phyloP scores from a whole-genome alignment of 2,888 invertebrate species.

The Drosophila tripunctata region DNA sequence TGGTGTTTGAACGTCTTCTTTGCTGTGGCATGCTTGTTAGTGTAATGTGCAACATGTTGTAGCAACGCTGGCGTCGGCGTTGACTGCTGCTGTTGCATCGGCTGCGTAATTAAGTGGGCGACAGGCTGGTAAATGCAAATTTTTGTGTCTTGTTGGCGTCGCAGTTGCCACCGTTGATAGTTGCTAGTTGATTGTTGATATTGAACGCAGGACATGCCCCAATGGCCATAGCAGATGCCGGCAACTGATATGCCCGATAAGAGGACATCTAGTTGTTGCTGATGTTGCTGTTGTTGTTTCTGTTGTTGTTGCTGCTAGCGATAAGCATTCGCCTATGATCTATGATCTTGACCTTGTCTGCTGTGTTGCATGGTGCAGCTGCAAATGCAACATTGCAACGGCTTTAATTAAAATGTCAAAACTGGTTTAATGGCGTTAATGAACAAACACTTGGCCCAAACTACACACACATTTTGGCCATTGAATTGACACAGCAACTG shows the following conservation, averaged over 20 bases:
- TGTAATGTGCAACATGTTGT: slow-evolving; percentile 73
- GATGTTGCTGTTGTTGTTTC: slow-evolving; percentile 9
- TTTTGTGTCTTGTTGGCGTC: slow-evolving; percentile 64
- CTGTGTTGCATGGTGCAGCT: slow-evolving; percentile 27
- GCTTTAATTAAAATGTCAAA: slow-evolving; percentile 85
- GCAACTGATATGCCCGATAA: slow-evolving; percentile 64
- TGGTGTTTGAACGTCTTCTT: slow-evolving; percentile 26
- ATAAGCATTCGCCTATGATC: slow-evolving; percentile 75
- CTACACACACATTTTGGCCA: slow-evolving; percentile 6
- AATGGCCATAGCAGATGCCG: slow-evolving; percentile 54
- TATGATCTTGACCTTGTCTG: slow-evolving; percentile 73
- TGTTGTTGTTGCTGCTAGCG: slow-evolving; percentile 50
- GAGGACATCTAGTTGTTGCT: slow-evolving; percentile 27
- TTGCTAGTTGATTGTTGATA: slow-evolving; percentile 19
- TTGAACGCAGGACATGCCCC: slow-evolving; percentile 65
- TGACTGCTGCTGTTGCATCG: slow-evolving; percentile 3
- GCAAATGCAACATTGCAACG: slow-evolving; percentile 36
- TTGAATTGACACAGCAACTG: slow-evolving; percentile 32
- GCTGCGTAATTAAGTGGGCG: slow-evolving; percentile 77
- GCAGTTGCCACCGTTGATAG: slow-evolving; percentile 15
- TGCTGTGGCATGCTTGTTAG: slow-evolving; percentile 63
- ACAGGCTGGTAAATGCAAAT: slow-evolving; percentile 77
- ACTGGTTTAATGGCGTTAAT: slow-evolving; percentile 85
- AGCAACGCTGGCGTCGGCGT: slow-evolving; percentile 43
- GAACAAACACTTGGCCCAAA: slow-evolving; percentile 73